Percentiles rank a stretch among this genome's conserved stretches.
Conservation (phyloP, 2,797 vertebrate genomes). For the Danio tinwini region DNA sequence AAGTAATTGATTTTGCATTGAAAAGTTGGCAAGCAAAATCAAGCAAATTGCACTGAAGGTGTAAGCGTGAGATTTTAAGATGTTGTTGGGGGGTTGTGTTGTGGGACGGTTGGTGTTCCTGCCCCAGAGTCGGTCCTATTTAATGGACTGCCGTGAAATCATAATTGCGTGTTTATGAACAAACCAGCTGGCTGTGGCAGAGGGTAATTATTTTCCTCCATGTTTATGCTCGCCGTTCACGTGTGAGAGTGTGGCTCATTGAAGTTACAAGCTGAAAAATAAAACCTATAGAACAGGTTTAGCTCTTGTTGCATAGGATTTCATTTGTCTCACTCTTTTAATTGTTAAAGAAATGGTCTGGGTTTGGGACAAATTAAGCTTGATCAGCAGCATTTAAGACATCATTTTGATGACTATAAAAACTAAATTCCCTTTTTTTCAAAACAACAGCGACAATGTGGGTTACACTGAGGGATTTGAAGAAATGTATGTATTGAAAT, state of each 20-base stretch:
- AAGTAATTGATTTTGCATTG: constrained; percentile 92
- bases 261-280: constrained; percentile 27
- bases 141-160: constrained; percentile 80
- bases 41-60: constrained; percentile 86
- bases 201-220: constrained; percentile 79
- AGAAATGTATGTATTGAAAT: neutral
- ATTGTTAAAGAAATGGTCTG: neutral
- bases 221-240: constrained; percentile 58
- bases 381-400: neutral
- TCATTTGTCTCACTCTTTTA: constrained; percentile 7
- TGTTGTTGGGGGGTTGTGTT: constrained; percentile 20
- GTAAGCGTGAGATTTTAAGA: constrained; percentile 61
- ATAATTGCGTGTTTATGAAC: constrained; percentile 83
- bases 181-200: constrained; percentile 81
- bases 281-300: neutral
- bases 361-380: neutral
- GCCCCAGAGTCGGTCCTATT: constrained; percentile 75
- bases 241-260: constrained; percentile 34
- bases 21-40: constrained; percentile 90
- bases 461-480: neutral
- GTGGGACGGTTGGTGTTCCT: constrained; percentile 66
- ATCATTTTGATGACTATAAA: neutral
- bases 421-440: neutral
- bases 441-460: neutral
- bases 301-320: neutral